These are phyloP conservation scores for Sceliomorpha sp. DNA, from an alignment of 2,888 invertebrate species.

Conservation along the genomic window DNA sequence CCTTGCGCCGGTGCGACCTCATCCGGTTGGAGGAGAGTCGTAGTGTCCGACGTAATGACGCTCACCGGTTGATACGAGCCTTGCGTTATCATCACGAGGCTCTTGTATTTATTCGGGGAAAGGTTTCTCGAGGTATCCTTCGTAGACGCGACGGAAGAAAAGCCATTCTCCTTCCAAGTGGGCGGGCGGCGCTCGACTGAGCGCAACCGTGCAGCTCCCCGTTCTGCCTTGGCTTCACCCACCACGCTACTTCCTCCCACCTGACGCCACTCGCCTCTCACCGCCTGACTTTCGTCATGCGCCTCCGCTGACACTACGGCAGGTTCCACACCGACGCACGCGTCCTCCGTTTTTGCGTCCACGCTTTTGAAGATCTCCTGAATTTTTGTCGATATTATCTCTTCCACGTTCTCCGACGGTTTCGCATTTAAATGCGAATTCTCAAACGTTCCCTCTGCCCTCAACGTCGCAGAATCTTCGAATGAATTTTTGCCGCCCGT, in stretches of 20 bases:
- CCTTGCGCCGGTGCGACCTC: slow-evolving; percentile 82
- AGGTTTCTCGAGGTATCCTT: slow-evolving; percentile 50
- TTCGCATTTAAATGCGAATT: slow-evolving; percentile 9
- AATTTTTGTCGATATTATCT: slow-evolving; percentile 65
- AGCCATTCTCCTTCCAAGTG: slow-evolving; percentile 74
- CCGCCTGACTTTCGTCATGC: slow-evolving; percentile 66
- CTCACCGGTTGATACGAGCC: slow-evolving; percentile 84
- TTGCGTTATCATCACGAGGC: slow-evolving; percentile 95
- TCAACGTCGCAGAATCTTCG: slow-evolving; percentile 11
- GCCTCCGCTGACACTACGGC: slow-evolving; percentile 82
- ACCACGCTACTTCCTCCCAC: slow-evolving; percentile 55
- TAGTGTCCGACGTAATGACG: slow-evolving; percentile 89
- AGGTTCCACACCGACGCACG: slow-evolving; percentile 78
- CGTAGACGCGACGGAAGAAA: slow-evolving; percentile 76
- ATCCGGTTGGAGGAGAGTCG: slow-evolving; percentile 84
- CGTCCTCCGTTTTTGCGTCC: slow-evolving; percentile 54
- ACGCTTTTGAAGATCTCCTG: slow-evolving; percentile 66
- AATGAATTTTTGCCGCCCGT: slow-evolving; percentile 20
- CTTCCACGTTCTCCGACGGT: slow-evolving; percentile 55
- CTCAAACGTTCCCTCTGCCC: slow-evolving; percentile 1
- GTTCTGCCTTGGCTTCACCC: slow-evolving; percentile 75
- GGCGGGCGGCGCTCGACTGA: slow-evolving; percentile 79
- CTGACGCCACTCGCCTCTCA: slow-evolving; percentile 55
- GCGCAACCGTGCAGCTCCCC: slow-evolving; percentile 73
- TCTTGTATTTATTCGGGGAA: slow-evolving; percentile 85